Evolutionary conservation across 2,113 vertebrate genomes (phyloP).

Genomic region (Rallus limicola): DNA sequence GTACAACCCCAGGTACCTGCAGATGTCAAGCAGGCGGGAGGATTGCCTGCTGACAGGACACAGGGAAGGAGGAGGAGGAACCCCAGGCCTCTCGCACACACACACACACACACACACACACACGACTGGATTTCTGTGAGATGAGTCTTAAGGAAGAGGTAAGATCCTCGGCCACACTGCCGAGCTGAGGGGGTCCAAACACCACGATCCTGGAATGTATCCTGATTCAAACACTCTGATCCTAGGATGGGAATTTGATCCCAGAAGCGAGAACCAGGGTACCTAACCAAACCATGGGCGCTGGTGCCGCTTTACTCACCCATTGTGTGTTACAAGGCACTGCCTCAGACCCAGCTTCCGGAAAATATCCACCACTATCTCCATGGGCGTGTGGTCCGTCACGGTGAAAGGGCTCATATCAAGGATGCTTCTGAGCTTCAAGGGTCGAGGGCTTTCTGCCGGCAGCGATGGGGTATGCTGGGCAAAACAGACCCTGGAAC

Average conservation of each 20-base stretch:
- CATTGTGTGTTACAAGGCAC: slow-evolving; percentile 98
- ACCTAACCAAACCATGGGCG: background rate
- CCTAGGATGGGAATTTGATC: background rate
- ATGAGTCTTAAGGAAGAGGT: background rate
- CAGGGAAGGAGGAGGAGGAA: rapidly evolving
- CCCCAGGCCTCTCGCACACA: background rate
- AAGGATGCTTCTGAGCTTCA: slow-evolving; percentile 96
- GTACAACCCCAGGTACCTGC: background rate
- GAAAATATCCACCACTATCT: slow-evolving; percentile 99
- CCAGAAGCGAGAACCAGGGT: background rate
- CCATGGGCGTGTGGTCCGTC: slow-evolving; percentile 99
- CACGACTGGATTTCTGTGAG: background rate
- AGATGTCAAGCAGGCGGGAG: background rate
- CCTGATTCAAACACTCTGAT: background rate
- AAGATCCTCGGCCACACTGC: background rate
- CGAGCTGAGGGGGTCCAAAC: rapidly evolving
- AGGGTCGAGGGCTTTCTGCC: slow-evolving; percentile 93
- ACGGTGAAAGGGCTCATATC: slow-evolving; percentile 99
- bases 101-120: background rate
- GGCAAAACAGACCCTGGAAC: slow-evolving; percentile 95
- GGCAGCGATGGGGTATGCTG: slow-evolving; percentile 96
- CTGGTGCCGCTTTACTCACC: slow-evolving; percentile 79
- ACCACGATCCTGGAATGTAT: background rate
- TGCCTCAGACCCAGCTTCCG: slow-evolving; percentile 96
- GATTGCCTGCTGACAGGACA: background rate